phyloP scores from a whole-genome alignment of 2,888 invertebrate genomes.

The Lochmaea capreae region DNA sequence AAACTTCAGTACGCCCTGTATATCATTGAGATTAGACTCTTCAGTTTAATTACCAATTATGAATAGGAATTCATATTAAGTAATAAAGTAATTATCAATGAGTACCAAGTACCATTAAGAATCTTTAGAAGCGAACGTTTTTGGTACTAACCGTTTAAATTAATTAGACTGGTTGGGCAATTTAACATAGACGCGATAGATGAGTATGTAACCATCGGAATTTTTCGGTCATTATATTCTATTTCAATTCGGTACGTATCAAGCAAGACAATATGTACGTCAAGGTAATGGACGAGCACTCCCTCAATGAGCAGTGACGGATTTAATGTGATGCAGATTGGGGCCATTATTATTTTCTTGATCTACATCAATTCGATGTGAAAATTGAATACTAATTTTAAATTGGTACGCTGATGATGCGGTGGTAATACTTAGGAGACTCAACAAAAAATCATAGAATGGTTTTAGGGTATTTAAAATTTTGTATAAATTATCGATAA shows the following conservation, averaged over 20 bases:
- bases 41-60: slow-evolving; percentile 16
- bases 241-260: slow-evolving; percentile 10
- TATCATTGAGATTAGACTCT: background rate
- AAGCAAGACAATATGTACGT: slow-evolving; percentile 21
- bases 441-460: too few species aligned
- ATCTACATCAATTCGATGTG: too few species aligned
- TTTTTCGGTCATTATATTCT: slow-evolving; percentile 25
- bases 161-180: slow-evolving; percentile 42
- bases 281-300: slow-evolving; percentile 26
- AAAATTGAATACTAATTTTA: too few species aligned
- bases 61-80: slow-evolving; percentile 41
- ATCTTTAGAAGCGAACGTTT: slow-evolving; percentile 34
- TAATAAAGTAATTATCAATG: slow-evolving; percentile 47
- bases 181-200: slow-evolving; percentile 10
- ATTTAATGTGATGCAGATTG: too few species aligned
- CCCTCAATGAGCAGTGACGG: slow-evolving; percentile 14
- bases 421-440: too few species aligned
- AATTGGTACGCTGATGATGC: too few species aligned
- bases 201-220: slow-evolving; percentile 8
- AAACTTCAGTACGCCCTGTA: background rate
- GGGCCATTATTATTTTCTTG: too few species aligned
- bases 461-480: too few species aligned
- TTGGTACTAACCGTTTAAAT: slow-evolving; percentile 37
- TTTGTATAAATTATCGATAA: too few species aligned
- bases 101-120: slow-evolving; percentile 42